Conservation (phyloP, 2,113 vertebrate genomes). For the Microcebus ravelobensis region DNA sequence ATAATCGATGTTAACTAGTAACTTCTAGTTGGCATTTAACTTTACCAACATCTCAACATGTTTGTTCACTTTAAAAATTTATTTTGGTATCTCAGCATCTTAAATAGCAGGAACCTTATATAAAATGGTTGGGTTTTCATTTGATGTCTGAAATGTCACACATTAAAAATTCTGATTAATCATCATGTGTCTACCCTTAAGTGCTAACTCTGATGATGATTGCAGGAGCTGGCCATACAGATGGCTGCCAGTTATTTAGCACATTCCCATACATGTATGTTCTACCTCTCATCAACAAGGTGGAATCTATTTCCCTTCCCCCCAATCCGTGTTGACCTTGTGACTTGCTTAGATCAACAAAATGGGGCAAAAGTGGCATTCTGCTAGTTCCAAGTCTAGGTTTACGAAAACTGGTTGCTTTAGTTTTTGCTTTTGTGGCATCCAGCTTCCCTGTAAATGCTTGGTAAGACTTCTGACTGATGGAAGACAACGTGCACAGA, state of each 20-base stretch:
- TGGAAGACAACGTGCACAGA: neutral
- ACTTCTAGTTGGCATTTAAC: neutral
- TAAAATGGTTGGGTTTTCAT: neutral
- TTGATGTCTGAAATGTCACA: conserved; percentile 12
- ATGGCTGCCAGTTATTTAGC: neutral
- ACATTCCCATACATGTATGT: neutral
- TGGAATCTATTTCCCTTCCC: neutral
- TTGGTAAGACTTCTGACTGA: neutral
- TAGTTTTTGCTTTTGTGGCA: neutral
- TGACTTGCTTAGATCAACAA: neutral
- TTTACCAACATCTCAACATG: neutral
- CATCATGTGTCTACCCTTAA: neutral
- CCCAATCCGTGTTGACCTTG: neutral
- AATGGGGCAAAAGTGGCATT: neutral
- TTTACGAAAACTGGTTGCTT: neutral
- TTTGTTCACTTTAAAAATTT: neutral
- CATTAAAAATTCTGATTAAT: neutral
- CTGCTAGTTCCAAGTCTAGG: neutral
- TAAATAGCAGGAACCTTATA: neutral
- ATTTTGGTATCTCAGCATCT: neutral
- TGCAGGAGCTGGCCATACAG: neutral
- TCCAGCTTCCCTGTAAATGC: neutral
- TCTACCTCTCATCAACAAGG: neutral
- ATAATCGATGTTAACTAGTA: neutral
- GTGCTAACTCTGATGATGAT: neutral